Conservation (phyloP, 1,140 invertebrate genomes). For the Drosophila bocqueti region DNA sequence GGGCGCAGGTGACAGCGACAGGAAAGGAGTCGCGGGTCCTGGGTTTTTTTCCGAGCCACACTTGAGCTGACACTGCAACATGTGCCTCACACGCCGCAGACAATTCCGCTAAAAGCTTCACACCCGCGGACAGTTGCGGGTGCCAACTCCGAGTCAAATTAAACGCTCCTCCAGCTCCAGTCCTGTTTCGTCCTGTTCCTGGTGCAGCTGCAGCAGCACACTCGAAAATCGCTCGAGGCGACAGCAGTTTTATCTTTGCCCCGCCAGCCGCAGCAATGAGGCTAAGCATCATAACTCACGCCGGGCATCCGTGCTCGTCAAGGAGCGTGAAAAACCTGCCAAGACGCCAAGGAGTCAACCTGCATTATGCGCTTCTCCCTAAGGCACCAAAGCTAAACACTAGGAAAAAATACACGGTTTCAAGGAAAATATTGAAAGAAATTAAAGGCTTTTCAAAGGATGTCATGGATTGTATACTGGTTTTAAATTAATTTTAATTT, state of each 20-base stretch:
- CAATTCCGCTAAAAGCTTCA: conserved; percentile 79
- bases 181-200: not conserved
- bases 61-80: conserved; percentile 78
- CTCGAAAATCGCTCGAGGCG: conserved; percentile 54
- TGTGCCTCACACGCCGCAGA: conserved; percentile 66
- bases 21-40: not conserved
- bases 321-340: conserved; percentile 75
- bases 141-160: conserved; percentile 64
- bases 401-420: not conserved
- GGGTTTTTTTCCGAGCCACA: conserved; percentile 31
- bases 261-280: conserved; percentile 53
- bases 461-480: no score
- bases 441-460: no score
- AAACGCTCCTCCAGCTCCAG: conserved; percentile 48
- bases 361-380: conserved; percentile 71
- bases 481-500: no score
- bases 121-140: conserved; percentile 52
- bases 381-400: conserved; percentile 21
- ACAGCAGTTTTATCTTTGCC: conserved; percentile 63
- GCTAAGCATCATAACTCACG: conserved; percentile 79
- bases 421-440: no score
- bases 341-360: conserved; percentile 63
- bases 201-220: conserved; percentile 21
- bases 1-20: conserved; percentile 60
- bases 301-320: conserved; percentile 56